Percentiles rank a stretch among this genome's conserved stretches.
Evolutionary conservation across 64 coral and sea anemone species (phyloP).

Genomic region (Montipora capricornis): DNA sequence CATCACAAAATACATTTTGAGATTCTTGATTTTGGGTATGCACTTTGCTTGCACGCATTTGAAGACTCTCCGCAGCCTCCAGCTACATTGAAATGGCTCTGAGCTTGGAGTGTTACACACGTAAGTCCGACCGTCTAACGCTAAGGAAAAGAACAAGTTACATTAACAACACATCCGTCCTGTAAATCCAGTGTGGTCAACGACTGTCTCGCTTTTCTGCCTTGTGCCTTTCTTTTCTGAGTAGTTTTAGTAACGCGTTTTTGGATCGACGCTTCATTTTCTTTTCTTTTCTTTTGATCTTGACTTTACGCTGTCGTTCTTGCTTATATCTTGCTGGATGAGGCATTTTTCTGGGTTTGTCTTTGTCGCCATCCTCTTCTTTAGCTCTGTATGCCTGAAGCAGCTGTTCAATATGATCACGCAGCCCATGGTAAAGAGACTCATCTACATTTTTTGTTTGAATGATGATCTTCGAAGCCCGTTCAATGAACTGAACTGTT

Average conservation of each 20-base stretch:
- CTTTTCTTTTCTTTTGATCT: conserved; percentile 29
- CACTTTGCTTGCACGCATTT: too few species aligned
- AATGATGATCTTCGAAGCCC: conserved; percentile 89
- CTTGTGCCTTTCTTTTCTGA: not conserved
- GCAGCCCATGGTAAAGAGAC: conserved; percentile 73
- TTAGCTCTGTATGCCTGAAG: conserved; percentile 73
- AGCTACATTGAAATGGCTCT: too few species aligned
- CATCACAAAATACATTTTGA: too few species aligned
- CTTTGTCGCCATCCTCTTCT: not conserved
- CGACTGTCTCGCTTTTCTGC: not conserved
- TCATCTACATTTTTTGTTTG: conserved; percentile 79
- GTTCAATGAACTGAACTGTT: conserved; percentile 91
- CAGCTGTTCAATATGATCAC: conserved; percentile 83
- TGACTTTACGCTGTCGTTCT: conserved; percentile 5
- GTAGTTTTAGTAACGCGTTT: not conserved
- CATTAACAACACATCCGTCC: too few species aligned
- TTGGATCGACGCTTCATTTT: conserved; percentile 8
- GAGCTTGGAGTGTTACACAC: too few species aligned
- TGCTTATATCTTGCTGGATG: conserved; percentile 24
- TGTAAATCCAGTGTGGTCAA: too few species aligned
- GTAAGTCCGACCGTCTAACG: too few species aligned
- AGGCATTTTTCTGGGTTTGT: not conserved
- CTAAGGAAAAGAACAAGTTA: too few species aligned
- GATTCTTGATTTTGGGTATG: too few species aligned
- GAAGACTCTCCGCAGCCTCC: too few species aligned